These are phyloP conservation scores for Drosophila melanica DNA, from an alignment of 1,140 invertebrate genomes.

Conservation along the genomic window DNA sequence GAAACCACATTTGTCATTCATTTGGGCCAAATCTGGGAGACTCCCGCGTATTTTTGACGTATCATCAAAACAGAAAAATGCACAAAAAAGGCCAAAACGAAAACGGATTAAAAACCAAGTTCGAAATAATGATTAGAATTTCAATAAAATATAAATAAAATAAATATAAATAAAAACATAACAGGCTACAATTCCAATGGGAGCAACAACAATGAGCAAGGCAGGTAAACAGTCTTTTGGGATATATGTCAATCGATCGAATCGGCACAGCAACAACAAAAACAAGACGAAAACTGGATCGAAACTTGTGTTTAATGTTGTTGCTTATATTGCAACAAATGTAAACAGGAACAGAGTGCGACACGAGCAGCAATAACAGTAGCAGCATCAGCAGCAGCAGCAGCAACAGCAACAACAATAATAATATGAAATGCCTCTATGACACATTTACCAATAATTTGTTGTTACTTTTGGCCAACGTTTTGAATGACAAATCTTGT, in stretches of 20 bases:
- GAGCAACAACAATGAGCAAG: slow-evolving; percentile 13
- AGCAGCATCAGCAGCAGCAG: slow-evolving; percentile 9
- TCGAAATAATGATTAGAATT: slow-evolving; percentile 64
- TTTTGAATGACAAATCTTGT: slow-evolving; percentile 71
- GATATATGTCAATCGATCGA: slow-evolving; percentile 68
- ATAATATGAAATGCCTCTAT: slow-evolving; percentile 45
- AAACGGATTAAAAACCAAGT: slow-evolving; percentile 33
- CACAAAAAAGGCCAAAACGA: background rate
- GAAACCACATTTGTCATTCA: slow-evolving; percentile 24
- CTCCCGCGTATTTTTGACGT: slow-evolving; percentile 21
- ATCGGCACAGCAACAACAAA: slow-evolving; percentile 29
- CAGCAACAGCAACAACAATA: slow-evolving; percentile 8
- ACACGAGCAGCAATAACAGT: slow-evolving; percentile 29
- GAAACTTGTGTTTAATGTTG: slow-evolving; percentile 51
- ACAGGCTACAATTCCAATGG: slow-evolving; percentile 29
- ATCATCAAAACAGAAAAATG: slow-evolving; percentile 37
- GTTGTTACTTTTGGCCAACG: slow-evolving; percentile 42
- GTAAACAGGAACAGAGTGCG: slow-evolving; percentile 71
- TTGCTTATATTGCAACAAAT: slow-evolving; percentile 71
- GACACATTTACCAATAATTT: slow-evolving; percentile 74
- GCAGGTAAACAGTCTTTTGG: slow-evolving; percentile 32
- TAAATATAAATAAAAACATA: slow-evolving; percentile 23
- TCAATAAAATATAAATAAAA: slow-evolving; percentile 13
- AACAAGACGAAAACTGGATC: slow-evolving; percentile 53
- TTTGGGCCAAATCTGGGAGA: background rate